Percentiles rank a stretch among this genome's conserved stretches.
Evolutionary conservation across 2,888 invertebrate genomes (phyloP).

Genomic region (Lochmaea crataegi): DNA sequence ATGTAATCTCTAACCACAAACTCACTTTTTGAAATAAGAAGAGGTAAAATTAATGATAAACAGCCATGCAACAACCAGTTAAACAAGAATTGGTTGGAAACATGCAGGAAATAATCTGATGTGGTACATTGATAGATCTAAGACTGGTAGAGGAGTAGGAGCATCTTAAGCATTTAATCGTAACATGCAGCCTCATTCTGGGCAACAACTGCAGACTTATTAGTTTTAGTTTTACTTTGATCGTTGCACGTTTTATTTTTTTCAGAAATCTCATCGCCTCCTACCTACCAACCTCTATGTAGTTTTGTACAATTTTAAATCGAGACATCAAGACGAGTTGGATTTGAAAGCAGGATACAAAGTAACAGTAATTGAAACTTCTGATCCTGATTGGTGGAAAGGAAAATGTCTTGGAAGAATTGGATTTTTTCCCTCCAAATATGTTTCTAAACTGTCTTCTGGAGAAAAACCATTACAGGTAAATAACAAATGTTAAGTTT

Average conservation of each 20-base stretch:
- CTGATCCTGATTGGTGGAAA: slow-evolving; percentile 98
- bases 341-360: slow-evolving; percentile 93
- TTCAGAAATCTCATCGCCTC: slow-evolving; percentile 84
- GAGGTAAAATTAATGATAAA: too few species aligned
- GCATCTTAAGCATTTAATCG: too few species aligned
- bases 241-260: slow-evolving; percentile 1
- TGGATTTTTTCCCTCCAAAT: slow-evolving; percentile 95
- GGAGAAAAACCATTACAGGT: slow-evolving; percentile 94
- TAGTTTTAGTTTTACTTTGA: too few species aligned
- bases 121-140: too few species aligned
- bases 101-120: too few species aligned
- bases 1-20: too few species aligned
- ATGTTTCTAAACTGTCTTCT: slow-evolving; percentile 89
- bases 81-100: too few species aligned
- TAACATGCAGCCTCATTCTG: too few species aligned
- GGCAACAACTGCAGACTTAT: too few species aligned
- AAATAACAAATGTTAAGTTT: slow-evolving; percentile 65
- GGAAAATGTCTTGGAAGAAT: slow-evolving; percentile 91
- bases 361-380: slow-evolving; percentile 93
- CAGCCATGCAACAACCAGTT: too few species aligned
- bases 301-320: slow-evolving; percentile 94
- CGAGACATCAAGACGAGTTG: slow-evolving; percentile 92
- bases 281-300: slow-evolving; percentile 93
- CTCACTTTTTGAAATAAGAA: too few species aligned
- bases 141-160: too few species aligned